Evolutionary conservation across 2,113 vertebrate genomes (phyloP), one percentile per base, ranked within the genome.

Genomic region (Paradoxurus hermaphroditus): DNA sequence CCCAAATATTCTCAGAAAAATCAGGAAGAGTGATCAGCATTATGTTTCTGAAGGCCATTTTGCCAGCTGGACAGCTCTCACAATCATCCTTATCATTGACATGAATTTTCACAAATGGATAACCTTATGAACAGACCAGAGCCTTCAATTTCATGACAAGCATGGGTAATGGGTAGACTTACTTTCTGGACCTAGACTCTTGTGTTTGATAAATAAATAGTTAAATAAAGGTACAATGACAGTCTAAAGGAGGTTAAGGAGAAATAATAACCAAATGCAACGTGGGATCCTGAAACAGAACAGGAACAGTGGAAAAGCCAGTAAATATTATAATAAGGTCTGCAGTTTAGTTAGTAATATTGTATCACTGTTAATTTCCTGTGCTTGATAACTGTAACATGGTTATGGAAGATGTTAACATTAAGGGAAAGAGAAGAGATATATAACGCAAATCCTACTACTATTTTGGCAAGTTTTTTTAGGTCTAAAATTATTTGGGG

Each of bases 1-100:
- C 36, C 34, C 7, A 79, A 70, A 92, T 46, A 89, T 8, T 96
- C 84, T 36, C 44, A 95, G 70, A 95, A 97, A 94, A 94, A 89
- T 83, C 16, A 83, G 46, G 18, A 90, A 92, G 18, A 78, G 5
- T 89, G 49, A 89, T 5, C 14, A 79, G 44, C 8, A 72, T 36
- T 51, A 78, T 13, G 4, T 70, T 31, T 63, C 85, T 29, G n/a
- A 68, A 90, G 27, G 34, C 29, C 70, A 84, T 36, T 3, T 39
- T 4, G 15, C 34, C 70, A 78, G 31, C 1, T 72, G 91, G 34
- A 51, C n/a, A 3, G 18, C 70, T 85, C 49, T 85, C 36, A 82
- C 56, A 46, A 77, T 5, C 62, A 19, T 34, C 34, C 65, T 82
- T 75, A 83, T 56, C 78, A 53, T 1, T 39, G 59, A 68, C 49